Base-by-base conservation (phyloP, 2,113 vertebrate genomes). In the Rhineura floridana region DNA sequence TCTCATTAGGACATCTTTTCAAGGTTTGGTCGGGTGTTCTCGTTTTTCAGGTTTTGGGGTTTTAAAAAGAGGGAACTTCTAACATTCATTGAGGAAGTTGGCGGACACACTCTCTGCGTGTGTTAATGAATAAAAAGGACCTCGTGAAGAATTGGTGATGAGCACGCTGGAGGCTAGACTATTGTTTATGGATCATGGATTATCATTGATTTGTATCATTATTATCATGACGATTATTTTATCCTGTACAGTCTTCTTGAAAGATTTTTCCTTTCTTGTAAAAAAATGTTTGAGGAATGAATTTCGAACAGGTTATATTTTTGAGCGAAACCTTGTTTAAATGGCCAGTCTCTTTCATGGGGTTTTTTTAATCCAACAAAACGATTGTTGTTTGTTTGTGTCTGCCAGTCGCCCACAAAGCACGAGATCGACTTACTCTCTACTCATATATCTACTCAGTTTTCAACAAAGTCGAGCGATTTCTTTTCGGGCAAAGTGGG, bases 241-340 rank as follows among this genome's bases (percentile, higher is more conserved):
- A 88, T 91, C 85, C 79, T 87, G 88, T 15, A 0, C 84, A 67
- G 33, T 52, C 90, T 69, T 72, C 90, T 89, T 86, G 63, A 90
- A 85, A 81, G 78, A 67, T 90, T 89, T 76, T 88, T 81, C 86
- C 88, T 83, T 88, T 72, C 21, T 52, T 52, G 2, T 7, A 72
- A 21, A 46, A 69, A 81, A 84, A 81, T 48, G 69, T 73, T 30
- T 0, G 6, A 3, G 75, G 81, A 81, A 84, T 89, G 79, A 87
- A 87, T 13, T 30, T 52, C 25, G n/a, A 86, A 77, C 89, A 85
- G 87, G 69, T 0, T 77, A 83, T 82, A 82, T 30, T 80, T 13
- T 44, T 0, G 82, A 72, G 73, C 76, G 91, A 84, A 88, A 94
- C 91, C 6, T 81, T 3, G 48, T 11, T 84, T 86, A 30, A 44